These are phyloP conservation scores for Anguilla rostrata DNA, from an alignment of 2,113 vertebrate genomes.

Conservation along the genomic window DNA sequence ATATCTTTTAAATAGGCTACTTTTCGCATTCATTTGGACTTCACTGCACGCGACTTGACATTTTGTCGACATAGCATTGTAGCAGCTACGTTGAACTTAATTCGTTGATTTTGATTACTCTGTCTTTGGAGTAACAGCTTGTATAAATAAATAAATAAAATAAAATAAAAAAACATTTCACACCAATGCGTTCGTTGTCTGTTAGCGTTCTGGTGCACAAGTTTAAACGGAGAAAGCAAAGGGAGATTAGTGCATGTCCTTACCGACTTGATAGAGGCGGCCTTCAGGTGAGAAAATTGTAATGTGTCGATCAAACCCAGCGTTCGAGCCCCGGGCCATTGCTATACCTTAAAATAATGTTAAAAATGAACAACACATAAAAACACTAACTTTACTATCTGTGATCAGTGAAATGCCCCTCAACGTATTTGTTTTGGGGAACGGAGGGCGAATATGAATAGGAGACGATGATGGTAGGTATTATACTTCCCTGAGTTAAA, in stretches of 20 bases:
- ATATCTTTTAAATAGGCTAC: too few species aligned
- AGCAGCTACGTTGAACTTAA: too few species aligned
- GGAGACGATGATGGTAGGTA: background rate
- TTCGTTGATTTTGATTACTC: background rate
- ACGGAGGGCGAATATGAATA: background rate
- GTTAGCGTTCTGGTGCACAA: background rate
- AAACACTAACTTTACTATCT: background rate
- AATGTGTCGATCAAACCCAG: slow-evolving; percentile 77
- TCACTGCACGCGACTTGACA: background rate
- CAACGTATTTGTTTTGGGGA: background rate
- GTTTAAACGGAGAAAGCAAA: background rate
- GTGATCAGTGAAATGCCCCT: background rate
- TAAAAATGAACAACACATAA: background rate
- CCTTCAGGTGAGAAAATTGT: slow-evolving; percentile 78
- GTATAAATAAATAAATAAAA: background rate
- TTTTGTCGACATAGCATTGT: background rate
- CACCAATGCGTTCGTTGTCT: background rate
- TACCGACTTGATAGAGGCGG: slow-evolving; percentile 78
- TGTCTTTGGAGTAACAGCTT: background rate
- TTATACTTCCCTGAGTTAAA: slow-evolving; percentile 23
- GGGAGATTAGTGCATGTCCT: slow-evolving; percentile 7
- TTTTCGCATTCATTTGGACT: background rate
- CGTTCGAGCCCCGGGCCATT: slow-evolving; percentile 74
- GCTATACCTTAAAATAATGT: background rate
- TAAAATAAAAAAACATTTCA: background rate